Percentiles rank a stretch among this genome's conserved stretches.
Evolutionary conservation across 1,140 invertebrate species (phyloP).

Genomic region (Calliopsis andreniformis): DNA sequence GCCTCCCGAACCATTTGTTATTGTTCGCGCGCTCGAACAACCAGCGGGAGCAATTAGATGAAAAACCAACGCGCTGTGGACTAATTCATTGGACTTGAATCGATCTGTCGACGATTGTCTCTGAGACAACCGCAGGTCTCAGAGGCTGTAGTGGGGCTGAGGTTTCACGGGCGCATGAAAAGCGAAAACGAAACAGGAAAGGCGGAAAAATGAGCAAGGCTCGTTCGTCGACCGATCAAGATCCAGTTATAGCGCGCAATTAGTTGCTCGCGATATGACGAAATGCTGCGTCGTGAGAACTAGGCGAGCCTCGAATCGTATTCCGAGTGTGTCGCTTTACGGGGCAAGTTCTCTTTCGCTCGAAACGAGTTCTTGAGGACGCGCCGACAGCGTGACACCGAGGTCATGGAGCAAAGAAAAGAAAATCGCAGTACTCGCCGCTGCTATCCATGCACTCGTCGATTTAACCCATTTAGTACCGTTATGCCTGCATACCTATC

Average conservation of each 20-base stretch:
- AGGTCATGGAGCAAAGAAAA: slow-evolving; percentile 38
- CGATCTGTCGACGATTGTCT: not conserved
- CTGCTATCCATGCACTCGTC: not conserved
- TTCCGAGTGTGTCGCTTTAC: slow-evolving; percentile 33
- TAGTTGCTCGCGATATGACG: slow-evolving; percentile 39
- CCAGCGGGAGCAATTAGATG: no score
- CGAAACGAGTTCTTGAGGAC: slow-evolving; percentile 59
- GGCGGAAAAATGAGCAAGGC: not conserved
- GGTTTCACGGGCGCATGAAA: not conserved
- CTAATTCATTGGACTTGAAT: no score
- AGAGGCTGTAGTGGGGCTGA: no score
- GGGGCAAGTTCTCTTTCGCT: slow-evolving; percentile 61
- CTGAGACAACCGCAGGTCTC: not conserved
- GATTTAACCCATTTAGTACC: not conserved
- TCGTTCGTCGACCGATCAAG: slow-evolving; percentile 6
- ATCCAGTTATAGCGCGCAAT: not conserved
- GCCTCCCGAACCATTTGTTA: no score
- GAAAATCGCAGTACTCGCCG: not conserved
- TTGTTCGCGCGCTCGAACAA: no score
- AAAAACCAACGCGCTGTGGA: no score
- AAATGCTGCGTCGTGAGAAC: slow-evolving; percentile 58
- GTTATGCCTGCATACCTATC: not conserved
- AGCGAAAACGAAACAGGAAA: not conserved
- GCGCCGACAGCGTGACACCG: slow-evolving; percentile 49
- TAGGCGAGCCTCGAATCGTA: slow-evolving; percentile 56